Conservation (phyloP, 2,797 vertebrate species). For the Anguilla marmorata region DNA sequence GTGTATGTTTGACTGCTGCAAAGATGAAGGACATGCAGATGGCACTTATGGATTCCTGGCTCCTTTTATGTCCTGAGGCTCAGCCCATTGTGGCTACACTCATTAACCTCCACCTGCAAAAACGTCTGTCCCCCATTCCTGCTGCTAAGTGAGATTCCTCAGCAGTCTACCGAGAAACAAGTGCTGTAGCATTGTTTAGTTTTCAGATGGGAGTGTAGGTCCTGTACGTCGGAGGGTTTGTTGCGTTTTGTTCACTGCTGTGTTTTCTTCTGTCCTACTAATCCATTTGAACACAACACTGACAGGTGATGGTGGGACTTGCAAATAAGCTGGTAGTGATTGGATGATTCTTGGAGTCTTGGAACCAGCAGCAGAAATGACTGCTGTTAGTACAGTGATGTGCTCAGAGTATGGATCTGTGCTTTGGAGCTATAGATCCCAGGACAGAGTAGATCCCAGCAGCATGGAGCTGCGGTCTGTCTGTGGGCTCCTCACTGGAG, state of each 20-base stretch:
- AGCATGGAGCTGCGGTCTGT: background rate
- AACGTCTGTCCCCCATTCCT: background rate
- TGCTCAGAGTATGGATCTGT: background rate
- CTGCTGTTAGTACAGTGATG: background rate
- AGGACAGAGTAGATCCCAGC: background rate
- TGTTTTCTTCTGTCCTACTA: background rate
- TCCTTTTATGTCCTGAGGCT: background rate
- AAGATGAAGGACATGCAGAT: constrained; percentile 3
- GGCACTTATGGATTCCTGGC: constrained; percentile 8
- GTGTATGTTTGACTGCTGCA: constrained; percentile 12
- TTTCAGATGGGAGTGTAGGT: background rate
- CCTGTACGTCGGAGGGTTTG: background rate
- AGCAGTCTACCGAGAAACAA: background rate
- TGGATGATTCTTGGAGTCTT: background rate
- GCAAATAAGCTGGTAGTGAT: background rate
- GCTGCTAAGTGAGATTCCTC: background rate
- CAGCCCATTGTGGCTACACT: background rate
- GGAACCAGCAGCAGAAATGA: background rate
- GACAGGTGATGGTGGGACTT: background rate
- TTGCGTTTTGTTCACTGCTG: background rate
- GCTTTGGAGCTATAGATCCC: background rate
- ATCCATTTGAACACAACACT: background rate
- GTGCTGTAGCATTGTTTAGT: background rate
- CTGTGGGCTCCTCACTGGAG: background rate
- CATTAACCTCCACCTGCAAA: background rate